phyloP scores from a whole-genome alignment of 2,888 invertebrate genomes.

The Craniophora ligustri region DNA sequence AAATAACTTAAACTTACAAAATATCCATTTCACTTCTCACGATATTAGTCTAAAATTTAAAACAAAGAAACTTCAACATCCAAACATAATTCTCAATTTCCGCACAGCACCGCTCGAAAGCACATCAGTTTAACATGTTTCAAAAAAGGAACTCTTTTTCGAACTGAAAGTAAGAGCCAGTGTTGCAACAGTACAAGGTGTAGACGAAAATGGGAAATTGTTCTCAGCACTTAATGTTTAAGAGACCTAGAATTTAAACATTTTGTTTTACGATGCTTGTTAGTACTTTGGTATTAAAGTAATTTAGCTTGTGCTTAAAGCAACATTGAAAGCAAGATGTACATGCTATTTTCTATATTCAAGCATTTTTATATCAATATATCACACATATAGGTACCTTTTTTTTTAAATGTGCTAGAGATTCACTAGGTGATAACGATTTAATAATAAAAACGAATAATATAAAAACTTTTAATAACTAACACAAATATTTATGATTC shows the following conservation, averaged over 20 bases:
- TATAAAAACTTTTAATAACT: no score
- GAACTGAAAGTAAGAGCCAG: slow-evolving; percentile 56
- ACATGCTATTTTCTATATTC: neutral
- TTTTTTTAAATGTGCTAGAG: no score
- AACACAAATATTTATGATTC: no score
- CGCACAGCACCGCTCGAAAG: no score
- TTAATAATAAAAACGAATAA: no score
- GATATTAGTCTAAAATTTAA: neutral
- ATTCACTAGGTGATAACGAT: no score
- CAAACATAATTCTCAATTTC: neutral
- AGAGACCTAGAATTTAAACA: slow-evolving; percentile 71
- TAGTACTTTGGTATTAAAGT: slow-evolving; percentile 46
- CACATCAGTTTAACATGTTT: neutral
- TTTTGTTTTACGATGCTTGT: slow-evolving; percentile 65
- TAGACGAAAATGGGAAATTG: slow-evolving; percentile 77
- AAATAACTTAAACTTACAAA: no score
- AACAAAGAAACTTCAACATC: no score
- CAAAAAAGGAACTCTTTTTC: neutral
- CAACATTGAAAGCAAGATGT: slow-evolving; percentile 5
- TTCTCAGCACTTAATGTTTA: slow-evolving; percentile 70
- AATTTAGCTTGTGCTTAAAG: slow-evolving; percentile 45
- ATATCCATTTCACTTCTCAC: no score
- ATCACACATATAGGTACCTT: neutral
- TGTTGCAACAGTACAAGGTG: slow-evolving; percentile 62
- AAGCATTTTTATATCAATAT: neutral